Base-by-base conservation (phyloP, 2,888 invertebrate genomes). In the Panorpa germanica region DNA sequence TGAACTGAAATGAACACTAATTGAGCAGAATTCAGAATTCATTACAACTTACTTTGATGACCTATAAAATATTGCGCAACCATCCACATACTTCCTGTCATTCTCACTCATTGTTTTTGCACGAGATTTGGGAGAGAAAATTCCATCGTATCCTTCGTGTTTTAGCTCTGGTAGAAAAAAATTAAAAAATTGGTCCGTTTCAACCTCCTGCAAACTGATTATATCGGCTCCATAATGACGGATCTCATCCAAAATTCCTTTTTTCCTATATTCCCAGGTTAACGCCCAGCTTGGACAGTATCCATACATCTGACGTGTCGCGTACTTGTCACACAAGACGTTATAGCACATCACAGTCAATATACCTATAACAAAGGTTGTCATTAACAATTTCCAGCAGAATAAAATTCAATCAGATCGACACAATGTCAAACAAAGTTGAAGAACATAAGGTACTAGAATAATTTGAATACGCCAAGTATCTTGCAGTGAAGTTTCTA, bases 271-370 rank as follows among this genome's bases (percentile, higher is more conserved):
- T 48, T 93, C 91, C 98, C 98, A 98, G 53, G 81, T 82, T 35
- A 98, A 68, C 31, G 96, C 96, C 96, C 96, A 98, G 43, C 86
- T 82, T 13, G 98, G 96, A 55, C 96, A 98, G 61, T 98, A 98
- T 44, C 90, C 93, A 62, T 98, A 98, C 82, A 93, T 88, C 59
- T 93, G 91, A 45, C 93, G 62, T 31, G 96, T 96, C 38, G 96
- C 96, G 53, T 95, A 96, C 61, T 95, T 95, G 65, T 96, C 95
- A 62, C 96, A 95, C 42, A 98, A 66, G 41, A 98, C 93, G 61
- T 98, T 98, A 68, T 98, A 98, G 58, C 96, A 96, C 86, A 98
- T 91, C 46, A 96, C 93, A 41, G 96, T 95, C 64, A 96, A 95
- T 54, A 90, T 82, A 63, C 88, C 83, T 77, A 60, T 8, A 57